phyloP scores from a whole-genome alignment of 1,140 invertebrate species.

The Trachymyrmex cornetzi region DNA sequence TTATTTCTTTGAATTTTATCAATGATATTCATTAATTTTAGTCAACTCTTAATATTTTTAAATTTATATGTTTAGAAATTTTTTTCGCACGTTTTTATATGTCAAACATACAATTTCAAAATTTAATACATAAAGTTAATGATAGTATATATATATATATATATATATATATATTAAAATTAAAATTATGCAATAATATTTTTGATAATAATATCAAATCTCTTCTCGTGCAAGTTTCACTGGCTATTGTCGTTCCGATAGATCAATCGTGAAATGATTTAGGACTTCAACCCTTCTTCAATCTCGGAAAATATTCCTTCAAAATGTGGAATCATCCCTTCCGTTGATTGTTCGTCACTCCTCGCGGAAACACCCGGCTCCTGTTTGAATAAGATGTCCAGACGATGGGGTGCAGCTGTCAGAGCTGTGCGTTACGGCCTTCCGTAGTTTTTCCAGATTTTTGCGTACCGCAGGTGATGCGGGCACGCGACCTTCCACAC shows the following conservation, averaged over 20 bases:
- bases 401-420: slow-evolving; percentile 71
- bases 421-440: slow-evolving; percentile 10
- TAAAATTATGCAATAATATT: not conserved
- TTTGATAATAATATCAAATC: not conserved
- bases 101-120: not conserved
- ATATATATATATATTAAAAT: not conserved
- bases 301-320: slow-evolving; percentile 66
- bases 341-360: slow-evolving; percentile 11
- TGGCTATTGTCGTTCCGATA: not conserved
- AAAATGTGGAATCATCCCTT: slow-evolving; percentile 71
- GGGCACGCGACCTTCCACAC: slow-evolving; percentile 79
- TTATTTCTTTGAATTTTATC: not conserved
- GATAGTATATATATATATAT: not conserved
- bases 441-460: slow-evolving; percentile 79
- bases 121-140: too few relatives aligned
- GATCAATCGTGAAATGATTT: slow-evolving; percentile 43
- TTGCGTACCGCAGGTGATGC: slow-evolving; percentile 79
- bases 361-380: slow-evolving; percentile 54
- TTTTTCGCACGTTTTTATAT: not conserved
- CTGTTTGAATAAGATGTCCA: slow-evolving; percentile 82
- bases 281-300: slow-evolving; percentile 73
- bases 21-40: not conserved
- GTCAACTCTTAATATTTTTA: not conserved
- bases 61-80: not conserved
- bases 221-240: not conserved